Evolutionary conservation across 2,888 invertebrate species (phyloP).

Genomic region (Eremobia ochroleuca): DNA sequence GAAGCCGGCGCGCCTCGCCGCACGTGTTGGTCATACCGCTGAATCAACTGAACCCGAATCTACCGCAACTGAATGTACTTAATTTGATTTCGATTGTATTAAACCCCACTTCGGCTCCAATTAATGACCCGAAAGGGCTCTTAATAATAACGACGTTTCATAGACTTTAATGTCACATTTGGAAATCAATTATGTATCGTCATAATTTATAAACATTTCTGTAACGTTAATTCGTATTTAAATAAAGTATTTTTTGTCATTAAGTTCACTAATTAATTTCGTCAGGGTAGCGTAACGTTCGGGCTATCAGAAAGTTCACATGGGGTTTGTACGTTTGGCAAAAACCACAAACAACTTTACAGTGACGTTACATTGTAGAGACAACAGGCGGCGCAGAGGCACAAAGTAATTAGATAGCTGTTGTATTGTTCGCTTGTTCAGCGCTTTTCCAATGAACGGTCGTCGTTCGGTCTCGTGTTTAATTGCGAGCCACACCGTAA

Average conservation of each 20-base stretch:
- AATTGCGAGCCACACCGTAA: slow-evolving; percentile 87
- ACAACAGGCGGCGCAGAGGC: slow-evolving; percentile 78
- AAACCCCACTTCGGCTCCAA: slow-evolving; percentile 85
- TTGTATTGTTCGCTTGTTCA: slow-evolving; percentile 87
- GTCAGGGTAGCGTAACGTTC: slow-evolving; percentile 73
- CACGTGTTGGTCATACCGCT: slow-evolving; percentile 84
- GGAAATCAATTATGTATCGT: slow-evolving; percentile 26
- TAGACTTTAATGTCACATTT: slow-evolving; percentile 58
- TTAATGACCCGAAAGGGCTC: slow-evolving; percentile 86
- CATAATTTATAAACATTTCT: slow-evolving; percentile 46
- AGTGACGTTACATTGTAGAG: slow-evolving; percentile 82
- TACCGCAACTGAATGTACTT: slow-evolving; percentile 88
- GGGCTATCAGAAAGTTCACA: slow-evolving; percentile 71
- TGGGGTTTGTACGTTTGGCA: slow-evolving; percentile 76
- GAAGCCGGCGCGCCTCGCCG: slow-evolving; percentile 73
- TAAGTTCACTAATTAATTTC: slow-evolving; percentile 72
- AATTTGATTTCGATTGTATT: slow-evolving; percentile 90
- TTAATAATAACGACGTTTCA: slow-evolving; percentile 74
- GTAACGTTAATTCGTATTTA: neutral
- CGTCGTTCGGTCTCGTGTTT: slow-evolving; percentile 82
- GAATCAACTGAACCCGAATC: slow-evolving; percentile 86
- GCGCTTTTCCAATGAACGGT: slow-evolving; percentile 86
- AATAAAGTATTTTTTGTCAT: slow-evolving; percentile 38
- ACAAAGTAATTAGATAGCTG: slow-evolving; percentile 88
- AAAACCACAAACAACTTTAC: slow-evolving; percentile 85